Conservation (phyloP, 2,113 vertebrate species). For the Oxyruncus cristatus region DNA sequence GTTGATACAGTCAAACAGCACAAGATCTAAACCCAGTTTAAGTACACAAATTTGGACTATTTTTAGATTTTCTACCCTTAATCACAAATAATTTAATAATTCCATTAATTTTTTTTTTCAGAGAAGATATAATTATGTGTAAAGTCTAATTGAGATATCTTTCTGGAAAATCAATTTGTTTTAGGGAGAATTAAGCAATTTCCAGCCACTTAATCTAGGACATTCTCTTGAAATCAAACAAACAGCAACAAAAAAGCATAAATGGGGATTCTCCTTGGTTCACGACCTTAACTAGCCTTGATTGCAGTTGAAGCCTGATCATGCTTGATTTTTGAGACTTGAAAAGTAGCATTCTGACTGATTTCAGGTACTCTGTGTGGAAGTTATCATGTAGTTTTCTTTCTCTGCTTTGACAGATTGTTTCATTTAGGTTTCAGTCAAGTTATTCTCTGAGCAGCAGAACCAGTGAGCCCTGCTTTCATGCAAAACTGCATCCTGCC, state of each 20-base stretch:
- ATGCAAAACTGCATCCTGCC: neutral
- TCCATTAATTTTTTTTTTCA: neutral
- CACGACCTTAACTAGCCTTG: neutral
- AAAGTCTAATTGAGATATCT: neutral
- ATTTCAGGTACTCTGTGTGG: neutral
- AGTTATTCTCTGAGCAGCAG: neutral
- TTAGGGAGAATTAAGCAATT: neutral
- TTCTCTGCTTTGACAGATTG: neutral
- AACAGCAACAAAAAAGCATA: neutral
- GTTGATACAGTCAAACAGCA: neutral
- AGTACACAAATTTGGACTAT: neutral
- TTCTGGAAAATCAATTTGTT: neutral
- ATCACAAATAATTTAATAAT: neutral
- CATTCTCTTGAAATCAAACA: neutral
- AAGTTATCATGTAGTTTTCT: neutral
- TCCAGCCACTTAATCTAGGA: neutral
- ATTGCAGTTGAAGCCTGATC: neutral
- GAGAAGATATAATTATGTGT: neutral
- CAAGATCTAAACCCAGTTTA: neutral
- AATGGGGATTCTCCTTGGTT: neutral
- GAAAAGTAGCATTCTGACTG: neutral
- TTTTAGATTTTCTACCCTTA: neutral
- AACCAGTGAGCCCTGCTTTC: neutral
- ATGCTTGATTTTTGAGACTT: neutral
- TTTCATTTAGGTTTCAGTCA: slow-evolving; percentile 1